Evolutionary conservation across 2,113 vertebrate genomes (phyloP), one percentile per base, ranked within the genome.

Genomic region (Stercorarius parasiticus): DNA sequence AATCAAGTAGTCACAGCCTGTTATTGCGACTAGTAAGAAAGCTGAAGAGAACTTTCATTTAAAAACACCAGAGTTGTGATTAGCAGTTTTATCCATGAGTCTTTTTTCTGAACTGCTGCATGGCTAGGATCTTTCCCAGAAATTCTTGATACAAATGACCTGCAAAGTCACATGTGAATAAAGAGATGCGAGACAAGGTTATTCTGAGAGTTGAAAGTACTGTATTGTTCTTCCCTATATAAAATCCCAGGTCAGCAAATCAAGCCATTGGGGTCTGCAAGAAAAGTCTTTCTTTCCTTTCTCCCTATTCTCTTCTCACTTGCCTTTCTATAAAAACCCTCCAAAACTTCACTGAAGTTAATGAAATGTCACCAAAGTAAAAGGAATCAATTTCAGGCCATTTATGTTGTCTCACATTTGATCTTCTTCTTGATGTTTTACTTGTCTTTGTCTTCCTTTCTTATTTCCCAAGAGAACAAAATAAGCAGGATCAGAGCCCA

Each of bases 331-430:
- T 49, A 87, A 91, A 93, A 94, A 78, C 40, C 56, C 73, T 88
- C 88, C 69, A 56, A 83, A 93, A 92, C 90, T 88, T 83, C 69
- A 71, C 69, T 82, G 83, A 91, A 96, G 93, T 91, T 97, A 97
- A 97, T 93, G 95, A 95, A 97, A 95, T 96, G 93, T 96, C 96
- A 95, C 61, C 65, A 95, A 80, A 95, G 81, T 72, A 91, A 96
- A 92, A 94, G 70, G 94, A 97, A 96, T 95, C 86, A 65, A 94
- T 97, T 95, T 89, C 93, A 91, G 70, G 70, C 77, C 95, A 72
- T 94, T 97, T 95, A 91, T 92, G 93, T 89, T 96, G 95, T 84
- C 91, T 94, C 93, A 94, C 86, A 87, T 91, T 91, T 95, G 94
- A 95, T 95, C 95, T 89, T 88, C 29, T 74, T 84, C 88, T 86